A percentile compares a stretch with the other conserved stretches of the same genome.
Conservation (phyloP, 2,888 invertebrate species). For the Opisthograptis luteolata region DNA sequence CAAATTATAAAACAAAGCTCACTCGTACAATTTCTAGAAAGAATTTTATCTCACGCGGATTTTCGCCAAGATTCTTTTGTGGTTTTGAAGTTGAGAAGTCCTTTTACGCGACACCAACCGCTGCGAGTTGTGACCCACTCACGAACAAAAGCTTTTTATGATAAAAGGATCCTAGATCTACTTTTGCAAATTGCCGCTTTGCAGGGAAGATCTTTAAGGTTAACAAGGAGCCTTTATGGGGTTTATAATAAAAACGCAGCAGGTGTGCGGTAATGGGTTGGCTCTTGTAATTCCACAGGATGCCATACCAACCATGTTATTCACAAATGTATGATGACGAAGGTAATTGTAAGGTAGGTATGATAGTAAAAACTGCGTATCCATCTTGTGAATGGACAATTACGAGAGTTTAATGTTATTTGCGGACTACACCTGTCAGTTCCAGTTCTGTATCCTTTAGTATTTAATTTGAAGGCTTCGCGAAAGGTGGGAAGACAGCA, state of each 20-base stretch:
- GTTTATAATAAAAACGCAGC: constrained; percentile 17
- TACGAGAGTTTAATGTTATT: constrained; percentile 2
- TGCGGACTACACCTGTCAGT: constrained; percentile 23
- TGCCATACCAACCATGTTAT: constrained; percentile 27
- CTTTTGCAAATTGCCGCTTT: constrained; percentile 13
- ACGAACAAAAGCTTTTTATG: constrained; percentile 33
- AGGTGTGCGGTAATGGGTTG: constrained; percentile 14
- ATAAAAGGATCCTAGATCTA: constrained; percentile 26
- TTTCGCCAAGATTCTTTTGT: constrained; percentile 31
- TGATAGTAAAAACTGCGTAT: constrained; percentile 10
- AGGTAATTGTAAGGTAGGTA: constrained; percentile 6
- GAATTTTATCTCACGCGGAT: constrained; percentile 18
- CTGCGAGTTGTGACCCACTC: constrained; percentile 30
- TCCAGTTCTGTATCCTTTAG: constrained; percentile 10
- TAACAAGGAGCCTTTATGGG: constrained; percentile 17
- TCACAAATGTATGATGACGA: constrained; percentile 23
- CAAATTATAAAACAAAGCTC: constrained; percentile 28
- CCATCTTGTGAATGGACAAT: constrained; percentile 4
- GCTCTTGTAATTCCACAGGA: constrained; percentile 25
- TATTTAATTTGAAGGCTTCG: constrained; percentile 14
- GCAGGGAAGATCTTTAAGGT: constrained; percentile 14
- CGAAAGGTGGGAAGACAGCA: constrained; percentile 19
- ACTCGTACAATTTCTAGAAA: constrained; percentile 17
- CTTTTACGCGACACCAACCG: constrained; percentile 29
- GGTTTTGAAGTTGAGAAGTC: constrained; percentile 34